Evolutionary conservation across 1,140 invertebrate genomes (phyloP).

Genomic region (Varroa destructor): DNA sequence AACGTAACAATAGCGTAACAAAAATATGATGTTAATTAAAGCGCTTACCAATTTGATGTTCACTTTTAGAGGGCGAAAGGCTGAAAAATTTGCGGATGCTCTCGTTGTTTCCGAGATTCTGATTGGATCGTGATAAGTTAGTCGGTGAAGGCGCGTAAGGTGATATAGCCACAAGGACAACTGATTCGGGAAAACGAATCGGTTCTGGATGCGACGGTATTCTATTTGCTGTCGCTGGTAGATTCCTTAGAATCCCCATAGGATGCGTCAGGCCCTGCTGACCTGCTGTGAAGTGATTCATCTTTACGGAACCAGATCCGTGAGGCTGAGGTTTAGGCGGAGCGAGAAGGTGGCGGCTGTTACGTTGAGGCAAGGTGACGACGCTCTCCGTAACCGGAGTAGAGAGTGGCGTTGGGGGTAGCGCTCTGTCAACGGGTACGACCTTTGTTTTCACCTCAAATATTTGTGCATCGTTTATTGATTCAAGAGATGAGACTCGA

Average conservation of each 20-base stretch:
- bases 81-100: background rate
- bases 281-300: background rate
- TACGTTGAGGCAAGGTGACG: background rate
- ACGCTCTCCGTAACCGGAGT: background rate
- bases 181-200: background rate
- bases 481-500: background rate
- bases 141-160: background rate
- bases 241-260: background rate
- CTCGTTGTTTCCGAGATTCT: background rate
- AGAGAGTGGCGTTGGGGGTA: too few relatives aligned
- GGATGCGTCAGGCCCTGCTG: background rate
- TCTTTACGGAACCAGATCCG: background rate
- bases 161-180: background rate
- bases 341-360: background rate
- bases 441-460: constrained; percentile 17
- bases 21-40: background rate
- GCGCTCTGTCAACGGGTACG: background rate
- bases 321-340: background rate
- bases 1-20: background rate
- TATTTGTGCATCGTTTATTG: constrained; percentile 2
- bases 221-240: background rate
- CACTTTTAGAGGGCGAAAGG: background rate
- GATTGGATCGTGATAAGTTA: background rate
- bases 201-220: background rate
- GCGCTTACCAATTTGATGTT: constrained; percentile 3